Percentiles rank a stretch among this genome's conserved stretches.
Conservation (phyloP, 2,797 vertebrate genomes). For the Fistularia tabacaria region DNA sequence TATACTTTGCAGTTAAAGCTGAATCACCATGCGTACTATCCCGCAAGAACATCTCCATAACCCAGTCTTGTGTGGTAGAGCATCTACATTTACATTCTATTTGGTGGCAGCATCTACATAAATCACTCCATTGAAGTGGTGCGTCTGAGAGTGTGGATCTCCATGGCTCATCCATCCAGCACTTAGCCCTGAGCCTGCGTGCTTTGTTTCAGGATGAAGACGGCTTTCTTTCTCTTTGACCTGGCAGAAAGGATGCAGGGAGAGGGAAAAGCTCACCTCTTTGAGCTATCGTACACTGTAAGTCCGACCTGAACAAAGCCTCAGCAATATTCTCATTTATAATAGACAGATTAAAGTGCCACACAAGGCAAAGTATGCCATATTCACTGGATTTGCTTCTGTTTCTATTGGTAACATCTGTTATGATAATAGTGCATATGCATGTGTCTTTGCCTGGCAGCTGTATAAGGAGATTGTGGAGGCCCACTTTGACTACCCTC, state of each 20-base stretch:
- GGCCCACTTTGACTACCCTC: conserved; percentile 80
- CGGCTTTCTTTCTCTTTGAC: conserved; percentile 95
- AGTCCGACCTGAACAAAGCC: conserved; percentile 56
- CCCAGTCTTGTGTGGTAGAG: conserved; percentile 67
- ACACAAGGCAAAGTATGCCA: conserved; percentile 15
- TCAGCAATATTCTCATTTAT: conserved; percentile 16
- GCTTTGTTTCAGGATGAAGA: conserved; percentile 90
- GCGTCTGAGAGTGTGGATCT: conserved; percentile 60
- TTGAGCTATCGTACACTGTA: conserved; percentile 78
- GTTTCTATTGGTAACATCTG: conserved; percentile 16
- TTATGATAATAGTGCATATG: conserved; percentile 14
- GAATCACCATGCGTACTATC: conserved; percentile 51
- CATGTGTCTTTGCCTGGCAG: conserved; percentile 66
- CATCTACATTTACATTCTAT: conserved; percentile 67
- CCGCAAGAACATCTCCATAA: conserved; percentile 67
- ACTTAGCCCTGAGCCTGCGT: conserved; percentile 64
- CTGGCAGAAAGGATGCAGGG: conserved; percentile 81
- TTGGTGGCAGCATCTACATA: conserved; percentile 69
- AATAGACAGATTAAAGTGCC: conserved; percentile 27
- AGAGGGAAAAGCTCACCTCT: conserved; percentile 66
- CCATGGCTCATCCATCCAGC: conserved; percentile 67
- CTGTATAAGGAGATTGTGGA: conserved; percentile 88
- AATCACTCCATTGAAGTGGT: conserved; percentile 70
- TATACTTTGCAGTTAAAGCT: conserved; percentile 51
- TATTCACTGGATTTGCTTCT: conserved; percentile 1